A percentile compares a stretch with the other conserved stretches of the same genome.
phyloP scores from a whole-genome alignment of 2,113 vertebrate genomes.

The Corythornis cristatus region DNA sequence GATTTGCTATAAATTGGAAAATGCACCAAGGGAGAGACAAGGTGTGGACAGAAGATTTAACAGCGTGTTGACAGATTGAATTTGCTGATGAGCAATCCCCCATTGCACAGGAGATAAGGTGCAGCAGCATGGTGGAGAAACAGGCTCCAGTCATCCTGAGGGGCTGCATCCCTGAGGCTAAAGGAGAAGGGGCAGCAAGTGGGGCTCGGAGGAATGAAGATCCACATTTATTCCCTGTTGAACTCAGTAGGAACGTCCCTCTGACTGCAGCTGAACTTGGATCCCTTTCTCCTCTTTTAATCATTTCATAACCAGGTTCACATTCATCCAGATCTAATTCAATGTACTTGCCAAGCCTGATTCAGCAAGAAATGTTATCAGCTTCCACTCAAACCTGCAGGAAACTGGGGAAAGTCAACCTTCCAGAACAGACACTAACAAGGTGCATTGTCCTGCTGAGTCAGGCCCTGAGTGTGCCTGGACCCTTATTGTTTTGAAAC shows the following conservation, averaged over 20 bases:
- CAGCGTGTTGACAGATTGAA: neutral
- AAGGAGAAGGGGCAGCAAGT: neutral
- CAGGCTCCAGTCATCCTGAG: accelerated
- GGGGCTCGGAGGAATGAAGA: neutral
- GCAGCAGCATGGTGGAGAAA: neutral
- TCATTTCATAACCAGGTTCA: neutral
- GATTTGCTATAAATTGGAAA: neutral
- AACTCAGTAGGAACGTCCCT: neutral
- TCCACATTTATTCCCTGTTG: neutral
- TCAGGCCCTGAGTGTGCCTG: constrained; percentile 25
- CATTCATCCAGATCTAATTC: neutral
- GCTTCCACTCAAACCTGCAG: constrained; percentile 27
- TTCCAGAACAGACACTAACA: neutral
- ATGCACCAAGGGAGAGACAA: neutral
- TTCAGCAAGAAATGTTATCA: constrained; percentile 48
- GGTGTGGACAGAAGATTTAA: neutral
- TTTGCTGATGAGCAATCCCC: neutral
- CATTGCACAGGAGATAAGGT: neutral
- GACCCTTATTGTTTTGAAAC: constrained; percentile 19
- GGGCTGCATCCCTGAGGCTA: neutral
- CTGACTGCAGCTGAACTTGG: neutral
- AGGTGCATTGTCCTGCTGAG: constrained; percentile 4
- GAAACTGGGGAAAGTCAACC: neutral
- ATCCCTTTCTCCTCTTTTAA: neutral
- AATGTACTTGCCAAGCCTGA: neutral